These are phyloP conservation scores for Nomada hirtipes DNA, from an alignment of 2,888 invertebrate species.

Conservation along the genomic window DNA sequence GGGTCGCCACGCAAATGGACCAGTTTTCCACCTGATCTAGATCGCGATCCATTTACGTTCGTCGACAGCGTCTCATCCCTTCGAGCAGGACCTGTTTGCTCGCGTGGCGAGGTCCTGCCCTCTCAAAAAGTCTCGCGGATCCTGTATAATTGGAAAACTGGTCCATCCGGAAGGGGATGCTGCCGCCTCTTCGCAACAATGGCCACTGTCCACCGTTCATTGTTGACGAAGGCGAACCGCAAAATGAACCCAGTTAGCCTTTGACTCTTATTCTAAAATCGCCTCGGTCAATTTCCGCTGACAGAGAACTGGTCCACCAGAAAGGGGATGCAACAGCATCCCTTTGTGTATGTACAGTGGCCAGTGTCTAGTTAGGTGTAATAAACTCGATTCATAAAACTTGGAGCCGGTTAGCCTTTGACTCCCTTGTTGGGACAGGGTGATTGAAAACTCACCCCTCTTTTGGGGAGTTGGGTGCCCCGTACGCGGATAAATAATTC, in stretches of 20 bases:
- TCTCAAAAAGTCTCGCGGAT: slow-evolving; percentile 34
- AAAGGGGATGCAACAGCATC: slow-evolving; percentile 56
- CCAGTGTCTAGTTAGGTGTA: slow-evolving; percentile 70
- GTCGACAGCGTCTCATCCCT: slow-evolving; percentile 59
- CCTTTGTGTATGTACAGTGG: slow-evolving; percentile 53
- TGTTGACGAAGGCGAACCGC: slow-evolving; percentile 73
- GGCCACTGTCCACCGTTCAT: slow-evolving; percentile 78
- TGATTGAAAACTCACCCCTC: slow-evolving; percentile 15
- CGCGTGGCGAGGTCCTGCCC: slow-evolving; percentile 80
- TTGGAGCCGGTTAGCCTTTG: slow-evolving; percentile 75
- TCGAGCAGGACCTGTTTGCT: slow-evolving; percentile 78
- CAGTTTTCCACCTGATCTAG: slow-evolving; percentile 83
- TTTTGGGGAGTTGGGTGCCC: slow-evolving; percentile 1
- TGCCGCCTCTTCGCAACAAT: slow-evolving; percentile 71
- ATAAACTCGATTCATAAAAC: slow-evolving; percentile 69
- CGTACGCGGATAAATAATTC: slow-evolving; percentile 30
- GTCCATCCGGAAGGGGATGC: slow-evolving; percentile 80
- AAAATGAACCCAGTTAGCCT: slow-evolving; percentile 78
- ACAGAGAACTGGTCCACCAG: slow-evolving; percentile 66
- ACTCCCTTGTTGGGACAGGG: slow-evolving; percentile 56
- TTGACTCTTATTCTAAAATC: slow-evolving; percentile 70
- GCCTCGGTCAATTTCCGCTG: slow-evolving; percentile 57
- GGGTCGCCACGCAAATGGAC: slow-evolving; percentile 73
- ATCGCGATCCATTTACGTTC: slow-evolving; percentile 77
- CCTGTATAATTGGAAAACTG: slow-evolving; percentile 71